phyloP scores from a whole-genome alignment of 53 echinoderm and acorn worm genomes.

The Echinometra lucunter region DNA sequence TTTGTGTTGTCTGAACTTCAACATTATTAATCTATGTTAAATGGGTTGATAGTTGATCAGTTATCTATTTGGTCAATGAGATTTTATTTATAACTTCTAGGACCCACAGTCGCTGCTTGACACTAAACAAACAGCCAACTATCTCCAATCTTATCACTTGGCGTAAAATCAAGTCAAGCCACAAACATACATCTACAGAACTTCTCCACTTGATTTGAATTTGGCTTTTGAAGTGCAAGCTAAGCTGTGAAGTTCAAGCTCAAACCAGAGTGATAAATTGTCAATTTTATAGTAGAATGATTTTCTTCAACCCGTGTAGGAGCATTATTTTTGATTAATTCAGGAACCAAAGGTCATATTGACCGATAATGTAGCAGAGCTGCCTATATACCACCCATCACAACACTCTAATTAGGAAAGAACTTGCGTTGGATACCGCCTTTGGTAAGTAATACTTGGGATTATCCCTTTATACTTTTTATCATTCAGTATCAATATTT shows the following conservation, averaged over 20 bases:
- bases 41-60: not conserved
- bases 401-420: not conserved
- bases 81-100: not conserved
- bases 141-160: not conserved
- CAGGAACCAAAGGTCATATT: not conserved
- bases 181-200: not conserved
- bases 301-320: not conserved
- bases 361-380: not conserved
- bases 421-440: not conserved
- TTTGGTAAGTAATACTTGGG: not conserved
- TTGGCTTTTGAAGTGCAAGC: not conserved
- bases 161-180: not conserved
- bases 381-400: not conserved
- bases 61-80: not conserved
- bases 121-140: not conserved
- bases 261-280: not conserved
- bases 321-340: not conserved
- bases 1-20: too few species aligned
- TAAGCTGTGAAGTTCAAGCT: not conserved
- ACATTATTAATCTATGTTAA: too few species aligned
- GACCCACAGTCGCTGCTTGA: not conserved
- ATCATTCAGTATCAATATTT: not conserved
- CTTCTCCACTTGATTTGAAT: not conserved
- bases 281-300: not conserved
- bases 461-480: not conserved